phyloP scores from a whole-genome alignment of 1,140 invertebrate genomes.

The Drosophila melanica region DNA sequence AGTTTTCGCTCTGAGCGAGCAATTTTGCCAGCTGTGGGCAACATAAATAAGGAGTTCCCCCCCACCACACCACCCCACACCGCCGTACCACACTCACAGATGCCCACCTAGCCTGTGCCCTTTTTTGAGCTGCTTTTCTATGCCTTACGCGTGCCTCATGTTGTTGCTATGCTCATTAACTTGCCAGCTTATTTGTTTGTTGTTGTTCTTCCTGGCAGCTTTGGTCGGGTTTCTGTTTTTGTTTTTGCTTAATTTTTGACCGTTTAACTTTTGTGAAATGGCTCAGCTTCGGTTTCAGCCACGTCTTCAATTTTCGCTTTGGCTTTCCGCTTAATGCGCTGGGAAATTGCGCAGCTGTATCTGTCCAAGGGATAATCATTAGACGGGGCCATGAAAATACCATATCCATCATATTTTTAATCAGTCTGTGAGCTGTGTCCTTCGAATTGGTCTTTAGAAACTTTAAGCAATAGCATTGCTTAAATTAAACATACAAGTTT shows the following conservation, averaged over 20 bases:
- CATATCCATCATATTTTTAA: conserved; percentile 46
- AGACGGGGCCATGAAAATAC: conserved; percentile 22
- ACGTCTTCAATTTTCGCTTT: conserved; percentile 20
- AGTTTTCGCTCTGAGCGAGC: conserved; percentile 64
- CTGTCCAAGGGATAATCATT: conserved; percentile 55
- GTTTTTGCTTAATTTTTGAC: conserved; percentile 67
- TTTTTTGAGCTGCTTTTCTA: conserved; percentile 34
- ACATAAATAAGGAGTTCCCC: conserved; percentile 20
- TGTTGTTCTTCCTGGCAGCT: conserved; percentile 11
- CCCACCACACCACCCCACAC: no score
- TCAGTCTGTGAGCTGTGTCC: conserved; percentile 2
- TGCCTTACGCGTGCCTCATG: conserved; percentile 23
- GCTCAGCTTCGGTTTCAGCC: conserved; percentile 5
- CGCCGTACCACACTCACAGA: conserved; percentile 19
- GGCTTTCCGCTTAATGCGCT: conserved; percentile 64
- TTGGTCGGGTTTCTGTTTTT: conserved; percentile 23
- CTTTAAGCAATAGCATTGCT: no score
- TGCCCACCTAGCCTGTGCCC: conserved; percentile 30
- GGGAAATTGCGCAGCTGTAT: conserved; percentile 69
- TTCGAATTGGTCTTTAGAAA: no score
- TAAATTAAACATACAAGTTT: no score
- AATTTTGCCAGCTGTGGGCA: conserved; percentile 42
- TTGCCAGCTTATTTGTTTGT: conserved; percentile 61
- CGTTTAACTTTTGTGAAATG: conserved; percentile 70
- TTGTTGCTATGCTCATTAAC: conserved; percentile 70